These are phyloP conservation scores for Scaptomyza hsui DNA, from an alignment of 1,140 invertebrate genomes.

Conservation along the genomic window DNA sequence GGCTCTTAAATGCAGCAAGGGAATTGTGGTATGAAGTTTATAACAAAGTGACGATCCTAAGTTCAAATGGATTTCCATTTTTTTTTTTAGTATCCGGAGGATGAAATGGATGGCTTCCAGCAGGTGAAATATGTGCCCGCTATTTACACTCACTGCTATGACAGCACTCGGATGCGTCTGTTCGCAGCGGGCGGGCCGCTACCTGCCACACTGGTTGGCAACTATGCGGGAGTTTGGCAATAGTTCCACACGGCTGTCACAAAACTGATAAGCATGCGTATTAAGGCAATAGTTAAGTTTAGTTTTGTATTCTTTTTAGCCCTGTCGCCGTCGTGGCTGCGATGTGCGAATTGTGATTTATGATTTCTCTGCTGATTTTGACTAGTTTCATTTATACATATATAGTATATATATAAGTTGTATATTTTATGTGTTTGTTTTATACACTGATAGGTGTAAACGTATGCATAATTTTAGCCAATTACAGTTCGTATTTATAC, in stretches of 20 bases:
- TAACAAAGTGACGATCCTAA: conserved; percentile 28
- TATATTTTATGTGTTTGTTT: conserved; percentile 45
- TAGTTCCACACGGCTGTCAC: conserved; percentile 62
- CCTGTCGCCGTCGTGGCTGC: conserved; percentile 28
- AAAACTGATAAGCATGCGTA: conserved; percentile 62
- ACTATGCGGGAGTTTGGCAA: conserved; percentile 90
- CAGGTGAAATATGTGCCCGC: conserved; percentile 95
- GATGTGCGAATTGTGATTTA: conserved; percentile 38
- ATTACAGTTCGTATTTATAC: conserved; percentile 73
- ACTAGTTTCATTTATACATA: conserved; percentile 32
- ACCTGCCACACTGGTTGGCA: conserved; percentile 94
- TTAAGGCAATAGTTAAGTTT: conserved; percentile 21
- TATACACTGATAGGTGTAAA: conserved; percentile 55
- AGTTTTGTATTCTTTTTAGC: conserved; percentile 40
- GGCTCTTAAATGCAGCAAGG: conserved; percentile 94
- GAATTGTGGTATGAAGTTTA: conserved; percentile 91
- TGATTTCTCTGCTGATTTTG: conserved; percentile 37
- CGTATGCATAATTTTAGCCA: conserved; percentile 53
- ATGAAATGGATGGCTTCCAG: conserved; percentile 92
- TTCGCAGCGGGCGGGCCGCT: conserved; percentile 97
- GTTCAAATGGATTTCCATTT: conserved; percentile 43
- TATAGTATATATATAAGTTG: conserved; percentile 27
- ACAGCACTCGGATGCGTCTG: conserved; percentile 94
- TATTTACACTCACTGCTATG: conserved; percentile 98
- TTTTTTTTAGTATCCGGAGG: conserved; percentile 89